phyloP scores from a whole-genome alignment of 1,140 invertebrate genomes.

The Pseudachorutes palmiensis region DNA sequence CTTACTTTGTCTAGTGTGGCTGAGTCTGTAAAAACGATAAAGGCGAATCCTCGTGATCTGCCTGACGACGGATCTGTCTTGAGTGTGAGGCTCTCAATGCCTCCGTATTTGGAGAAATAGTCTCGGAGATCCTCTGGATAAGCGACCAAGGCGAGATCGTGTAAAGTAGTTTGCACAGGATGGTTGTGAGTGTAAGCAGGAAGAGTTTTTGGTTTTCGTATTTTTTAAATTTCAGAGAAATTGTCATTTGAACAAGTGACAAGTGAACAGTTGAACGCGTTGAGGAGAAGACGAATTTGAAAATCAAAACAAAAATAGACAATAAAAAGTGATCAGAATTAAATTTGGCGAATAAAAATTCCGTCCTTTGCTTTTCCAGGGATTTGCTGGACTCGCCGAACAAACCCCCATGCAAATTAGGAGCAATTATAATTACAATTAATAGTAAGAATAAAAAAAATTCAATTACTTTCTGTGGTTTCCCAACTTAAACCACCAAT shows the following conservation, averaged over 20 bases:
- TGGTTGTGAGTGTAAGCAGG: constrained; percentile 11
- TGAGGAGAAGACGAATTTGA: constrained; percentile 18
- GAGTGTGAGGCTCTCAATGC: constrained; percentile 87
- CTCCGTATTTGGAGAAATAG: constrained; percentile 79
- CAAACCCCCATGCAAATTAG: not conserved
- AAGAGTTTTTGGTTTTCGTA: constrained; percentile 1
- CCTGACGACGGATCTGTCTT: constrained; percentile 86
- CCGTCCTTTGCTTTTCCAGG: not conserved
- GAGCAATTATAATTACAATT: constrained; percentile 14
- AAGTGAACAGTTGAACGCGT: constrained; percentile 16
- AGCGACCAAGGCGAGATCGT: constrained; percentile 32
- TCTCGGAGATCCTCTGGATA: constrained; percentile 78
- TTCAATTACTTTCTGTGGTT: constrained; percentile 88
- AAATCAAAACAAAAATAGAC: constrained; percentile 24
- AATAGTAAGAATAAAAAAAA: constrained; percentile 35
- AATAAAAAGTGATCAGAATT: constrained; percentile 2
- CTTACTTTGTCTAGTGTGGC: constrained; percentile 81
- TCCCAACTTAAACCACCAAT: constrained; percentile 95
- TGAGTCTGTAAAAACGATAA: constrained; percentile 83
- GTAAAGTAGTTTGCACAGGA: constrained; percentile 32
- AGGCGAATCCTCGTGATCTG: constrained; percentile 83
- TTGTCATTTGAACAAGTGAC: constrained; percentile 13
- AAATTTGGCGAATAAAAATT: not conserved
- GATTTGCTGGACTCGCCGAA: not conserved
- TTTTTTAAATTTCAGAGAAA: not conserved